phyloP scores from a whole-genome alignment of 2,113 vertebrate genomes.

The Fulica atra region DNA sequence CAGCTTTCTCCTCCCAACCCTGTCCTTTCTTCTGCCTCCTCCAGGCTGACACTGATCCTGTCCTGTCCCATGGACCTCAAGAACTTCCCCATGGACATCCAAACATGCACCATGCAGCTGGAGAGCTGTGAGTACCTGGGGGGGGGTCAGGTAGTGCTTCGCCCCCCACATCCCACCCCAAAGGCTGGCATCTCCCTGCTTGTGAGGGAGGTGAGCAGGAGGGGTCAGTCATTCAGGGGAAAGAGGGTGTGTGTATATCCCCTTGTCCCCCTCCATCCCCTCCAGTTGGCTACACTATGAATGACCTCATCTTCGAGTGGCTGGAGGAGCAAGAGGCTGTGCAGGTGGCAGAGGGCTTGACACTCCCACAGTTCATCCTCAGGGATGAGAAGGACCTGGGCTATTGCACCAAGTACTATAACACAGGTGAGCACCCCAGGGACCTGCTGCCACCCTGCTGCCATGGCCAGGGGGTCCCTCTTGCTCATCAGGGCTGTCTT shows the following conservation, averaged over 20 bases:
- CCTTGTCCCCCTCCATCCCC: background rate
- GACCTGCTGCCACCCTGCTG: accelerated
- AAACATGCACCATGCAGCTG: slow-evolving; percentile 95
- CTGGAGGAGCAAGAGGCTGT: slow-evolving; percentile 86
- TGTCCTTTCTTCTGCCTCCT: slow-evolving; percentile 47
- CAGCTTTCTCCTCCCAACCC: background rate
- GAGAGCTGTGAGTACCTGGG: slow-evolving; percentile 90
- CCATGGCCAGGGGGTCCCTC: background rate
- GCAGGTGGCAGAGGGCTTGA: slow-evolving; percentile 92
- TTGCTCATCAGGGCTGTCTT: accelerated
- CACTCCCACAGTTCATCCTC: slow-evolving; percentile 91
- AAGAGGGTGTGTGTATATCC: accelerated
- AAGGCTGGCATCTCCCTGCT: background rate
- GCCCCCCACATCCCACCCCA: background rate
- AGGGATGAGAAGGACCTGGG: slow-evolving; percentile 91
- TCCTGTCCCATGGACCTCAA: slow-evolving; percentile 97
- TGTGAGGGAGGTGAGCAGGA: background rate
- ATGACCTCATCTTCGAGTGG: slow-evolving; percentile 93
- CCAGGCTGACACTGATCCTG: slow-evolving; percentile 89
- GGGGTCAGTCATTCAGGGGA: background rate
- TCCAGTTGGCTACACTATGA: slow-evolving; percentile 95
- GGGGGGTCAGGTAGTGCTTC: background rate
- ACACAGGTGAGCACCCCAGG: slow-evolving; percentile 83
- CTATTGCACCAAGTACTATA: slow-evolving; percentile 93
- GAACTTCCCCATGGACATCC: slow-evolving; percentile 97